phyloP scores from a whole-genome alignment of 2,113 vertebrate genomes.

The Formicarius rufipectus region DNA sequence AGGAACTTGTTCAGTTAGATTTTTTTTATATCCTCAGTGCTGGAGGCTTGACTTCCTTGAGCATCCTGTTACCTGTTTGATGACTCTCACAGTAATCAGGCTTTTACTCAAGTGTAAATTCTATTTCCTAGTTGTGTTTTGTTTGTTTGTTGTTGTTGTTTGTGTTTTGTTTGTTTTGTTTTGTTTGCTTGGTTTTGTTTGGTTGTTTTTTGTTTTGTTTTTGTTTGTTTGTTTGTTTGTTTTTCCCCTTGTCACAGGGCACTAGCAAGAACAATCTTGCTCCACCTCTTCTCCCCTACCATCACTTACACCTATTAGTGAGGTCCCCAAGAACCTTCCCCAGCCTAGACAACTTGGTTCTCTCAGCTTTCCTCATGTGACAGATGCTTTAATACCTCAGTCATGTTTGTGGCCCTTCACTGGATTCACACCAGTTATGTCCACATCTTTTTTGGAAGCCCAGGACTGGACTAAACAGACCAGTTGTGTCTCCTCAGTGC shows the following conservation, averaged over 20 bases:
- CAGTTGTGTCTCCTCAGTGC: background rate
- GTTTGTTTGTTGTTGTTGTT: background rate
- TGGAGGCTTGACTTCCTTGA: background rate
- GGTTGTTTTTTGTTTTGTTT: too few species aligned
- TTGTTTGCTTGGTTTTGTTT: background rate
- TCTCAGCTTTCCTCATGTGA: background rate
- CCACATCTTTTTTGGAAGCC: background rate
- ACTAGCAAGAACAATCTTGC: background rate
- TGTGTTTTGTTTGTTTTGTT: background rate
- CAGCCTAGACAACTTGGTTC: background rate
- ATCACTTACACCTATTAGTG: background rate
- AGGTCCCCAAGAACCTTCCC: background rate
- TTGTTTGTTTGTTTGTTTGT: background rate
- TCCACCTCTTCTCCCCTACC: background rate
- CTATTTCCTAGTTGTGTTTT: background rate
- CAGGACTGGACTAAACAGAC: background rate
- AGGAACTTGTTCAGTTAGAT: background rate
- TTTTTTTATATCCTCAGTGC: background rate
- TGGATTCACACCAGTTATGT: background rate
- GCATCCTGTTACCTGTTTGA: background rate
- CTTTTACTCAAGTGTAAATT: background rate
- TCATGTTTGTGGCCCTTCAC: background rate
- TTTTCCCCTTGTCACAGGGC: background rate
- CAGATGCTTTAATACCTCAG: background rate
- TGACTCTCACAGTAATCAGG: background rate